These are phyloP conservation scores for Drosophila fulvimacula DNA, from an alignment of 2,888 invertebrate genomes.

Conservation along the genomic window DNA sequence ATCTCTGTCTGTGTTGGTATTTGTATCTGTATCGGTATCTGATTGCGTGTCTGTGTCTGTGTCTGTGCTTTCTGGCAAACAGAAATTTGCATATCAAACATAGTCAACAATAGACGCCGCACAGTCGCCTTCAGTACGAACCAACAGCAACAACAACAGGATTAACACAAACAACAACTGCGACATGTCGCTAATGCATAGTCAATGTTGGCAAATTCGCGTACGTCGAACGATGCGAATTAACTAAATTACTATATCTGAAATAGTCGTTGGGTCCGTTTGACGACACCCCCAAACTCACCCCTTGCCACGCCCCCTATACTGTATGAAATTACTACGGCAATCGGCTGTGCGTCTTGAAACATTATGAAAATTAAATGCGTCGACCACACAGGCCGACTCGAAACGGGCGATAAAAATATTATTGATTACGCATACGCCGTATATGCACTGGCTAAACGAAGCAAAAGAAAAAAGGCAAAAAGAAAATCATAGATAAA, in stretches of 20 bases:
- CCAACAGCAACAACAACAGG: constrained; percentile 31
- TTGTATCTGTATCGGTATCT: constrained; percentile 27
- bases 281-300: not conserved
- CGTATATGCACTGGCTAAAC: constrained; percentile 45
- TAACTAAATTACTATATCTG: constrained; percentile 77
- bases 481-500: constrained; percentile 12
- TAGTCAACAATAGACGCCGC: constrained; percentile 75
- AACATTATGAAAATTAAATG: constrained; percentile 63
- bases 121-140: constrained; percentile 69
- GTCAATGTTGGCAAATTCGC: constrained; percentile 63
- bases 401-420: constrained; percentile 65
- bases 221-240: constrained; percentile 73
- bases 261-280: constrained; percentile 58
- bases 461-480: constrained; percentile 28
- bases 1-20: constrained; percentile 2
- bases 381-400: constrained; percentile 48
- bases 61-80: constrained; percentile 44
- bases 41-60: constrained; percentile 23
- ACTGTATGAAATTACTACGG: constrained; percentile 75
- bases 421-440: constrained; percentile 79
- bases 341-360: constrained; percentile 72
- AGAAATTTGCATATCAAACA: constrained; percentile 78
- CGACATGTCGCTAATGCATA: constrained; percentile 66
- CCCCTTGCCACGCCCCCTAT: constrained; percentile 24
- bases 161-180: constrained; percentile 25